phyloP scores from a whole-genome alignment of 2,888 invertebrate genomes.

The Philereme transversata region DNA sequence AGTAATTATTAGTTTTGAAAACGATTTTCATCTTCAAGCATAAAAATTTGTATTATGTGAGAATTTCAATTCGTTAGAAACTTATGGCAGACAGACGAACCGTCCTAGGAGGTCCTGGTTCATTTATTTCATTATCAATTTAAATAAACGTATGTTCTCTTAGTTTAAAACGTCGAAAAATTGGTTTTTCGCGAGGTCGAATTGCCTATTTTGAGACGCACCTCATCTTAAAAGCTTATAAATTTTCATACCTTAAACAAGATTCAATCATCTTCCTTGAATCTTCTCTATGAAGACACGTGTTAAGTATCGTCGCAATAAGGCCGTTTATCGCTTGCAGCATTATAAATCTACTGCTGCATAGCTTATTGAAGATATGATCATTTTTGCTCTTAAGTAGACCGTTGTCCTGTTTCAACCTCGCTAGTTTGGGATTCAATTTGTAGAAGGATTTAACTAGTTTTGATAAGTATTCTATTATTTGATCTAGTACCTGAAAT shows the following conservation, averaged over 20 bases:
- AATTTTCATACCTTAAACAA: constrained; percentile 76
- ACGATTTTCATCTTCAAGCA: too few species aligned
- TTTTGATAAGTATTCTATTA: constrained; percentile 79
- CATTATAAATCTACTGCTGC: constrained; percentile 81
- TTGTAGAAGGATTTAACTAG: constrained; percentile 80
- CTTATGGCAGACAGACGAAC: too few species aligned
- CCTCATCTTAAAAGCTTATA: too few species aligned
- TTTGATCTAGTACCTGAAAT: constrained; percentile 83
- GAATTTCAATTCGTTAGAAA: too few species aligned
- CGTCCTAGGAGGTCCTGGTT: too few species aligned
- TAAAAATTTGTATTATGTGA: too few species aligned
- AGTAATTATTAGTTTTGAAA: too few species aligned
- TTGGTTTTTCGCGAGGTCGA: too few species aligned
- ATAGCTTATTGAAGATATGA: constrained; percentile 79
- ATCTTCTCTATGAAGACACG: constrained; percentile 83
- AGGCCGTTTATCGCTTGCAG: constrained; percentile 81
- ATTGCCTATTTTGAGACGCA: too few species aligned
- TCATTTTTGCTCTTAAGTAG: constrained; percentile 75
- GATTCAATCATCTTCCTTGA: constrained; percentile 83
- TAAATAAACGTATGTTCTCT: too few species aligned
- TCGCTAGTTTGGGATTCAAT: constrained; percentile 77
- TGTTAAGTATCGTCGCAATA: constrained; percentile 78
- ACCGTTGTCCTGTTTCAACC: constrained; percentile 71
- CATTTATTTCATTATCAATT: too few species aligned
- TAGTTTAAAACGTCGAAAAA: too few species aligned